Conservation (phyloP, 2,113 vertebrate species). For the Hemiscyllium ocellatum region DNA sequence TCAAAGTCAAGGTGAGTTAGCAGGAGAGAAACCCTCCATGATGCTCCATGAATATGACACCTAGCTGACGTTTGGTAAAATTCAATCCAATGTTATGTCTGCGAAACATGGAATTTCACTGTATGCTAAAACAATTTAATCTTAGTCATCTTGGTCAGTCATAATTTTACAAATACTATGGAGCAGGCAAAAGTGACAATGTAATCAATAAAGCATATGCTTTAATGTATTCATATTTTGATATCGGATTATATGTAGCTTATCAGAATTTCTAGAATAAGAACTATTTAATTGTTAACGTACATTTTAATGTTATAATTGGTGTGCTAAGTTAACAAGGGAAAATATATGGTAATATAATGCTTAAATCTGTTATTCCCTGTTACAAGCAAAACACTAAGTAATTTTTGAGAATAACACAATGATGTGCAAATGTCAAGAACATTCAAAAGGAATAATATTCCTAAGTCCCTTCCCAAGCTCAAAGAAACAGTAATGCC, state of each 20-base stretch:
- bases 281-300: neutral
- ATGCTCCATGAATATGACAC: too few species aligned
- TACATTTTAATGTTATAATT: neutral
- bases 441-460: neutral
- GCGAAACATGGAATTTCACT: neutral
- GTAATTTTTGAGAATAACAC: neutral
- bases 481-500: neutral
- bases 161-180: neutral
- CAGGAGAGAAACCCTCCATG: too few species aligned
- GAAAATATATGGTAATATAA: neutral
- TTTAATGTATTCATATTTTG: neutral
- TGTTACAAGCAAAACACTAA: neutral
- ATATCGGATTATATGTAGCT: neutral
- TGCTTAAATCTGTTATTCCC: neutral
- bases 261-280: neutral
- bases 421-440: neutral
- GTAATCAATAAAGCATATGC: neutral
- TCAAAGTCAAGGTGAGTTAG: too few species aligned
- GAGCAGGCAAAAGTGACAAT: neutral
- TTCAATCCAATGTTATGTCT: neutral
- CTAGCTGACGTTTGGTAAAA: too few species aligned
- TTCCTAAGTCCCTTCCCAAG: neutral
- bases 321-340: neutral
- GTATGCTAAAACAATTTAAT: neutral
- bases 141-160: neutral